These are phyloP conservation scores for Podarcis siculus DNA, from an alignment of 2,797 vertebrate species.

Conservation along the genomic window DNA sequence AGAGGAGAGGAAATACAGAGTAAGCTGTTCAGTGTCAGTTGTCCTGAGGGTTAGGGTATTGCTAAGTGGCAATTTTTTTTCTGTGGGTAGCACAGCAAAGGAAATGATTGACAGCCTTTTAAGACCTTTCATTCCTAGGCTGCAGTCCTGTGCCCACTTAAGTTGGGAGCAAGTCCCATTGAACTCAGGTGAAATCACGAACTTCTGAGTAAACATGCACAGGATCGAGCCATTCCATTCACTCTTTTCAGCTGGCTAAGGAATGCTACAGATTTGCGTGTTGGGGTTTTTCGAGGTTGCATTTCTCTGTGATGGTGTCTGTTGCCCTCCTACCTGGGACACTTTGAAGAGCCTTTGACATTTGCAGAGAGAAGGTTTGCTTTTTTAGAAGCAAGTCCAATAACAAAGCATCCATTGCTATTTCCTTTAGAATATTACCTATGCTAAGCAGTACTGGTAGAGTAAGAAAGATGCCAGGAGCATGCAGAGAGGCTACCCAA, in stretches of 20 bases:
- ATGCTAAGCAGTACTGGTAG: neutral
- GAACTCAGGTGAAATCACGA: neutral
- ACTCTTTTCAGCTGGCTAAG: neutral
- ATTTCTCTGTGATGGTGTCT: neutral
- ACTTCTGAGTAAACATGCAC: neutral
- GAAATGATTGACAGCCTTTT: neutral
- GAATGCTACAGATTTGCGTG: neutral
- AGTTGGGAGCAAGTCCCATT: neutral
- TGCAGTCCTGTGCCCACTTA: neutral
- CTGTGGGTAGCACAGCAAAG: neutral
- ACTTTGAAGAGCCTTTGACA: neutral
- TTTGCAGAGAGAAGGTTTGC: neutral
- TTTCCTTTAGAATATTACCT: neutral
- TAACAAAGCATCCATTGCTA: neutral
- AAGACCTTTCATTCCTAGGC: neutral
- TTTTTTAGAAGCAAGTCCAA: neutral
- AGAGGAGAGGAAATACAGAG: constrained; percentile 95
- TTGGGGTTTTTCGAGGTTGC: neutral
- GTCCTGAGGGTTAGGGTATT: neutral
- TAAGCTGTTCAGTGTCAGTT: constrained; percentile 65
- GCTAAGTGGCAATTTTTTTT: neutral
- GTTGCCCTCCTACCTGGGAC: neutral
- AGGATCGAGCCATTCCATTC: neutral
- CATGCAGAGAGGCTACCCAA: neutral
- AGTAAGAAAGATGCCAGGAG: neutral